These are phyloP conservation scores for Dufourea novaeangliae DNA, from an alignment of 1,140 invertebrate species.

Conservation along the genomic window DNA sequence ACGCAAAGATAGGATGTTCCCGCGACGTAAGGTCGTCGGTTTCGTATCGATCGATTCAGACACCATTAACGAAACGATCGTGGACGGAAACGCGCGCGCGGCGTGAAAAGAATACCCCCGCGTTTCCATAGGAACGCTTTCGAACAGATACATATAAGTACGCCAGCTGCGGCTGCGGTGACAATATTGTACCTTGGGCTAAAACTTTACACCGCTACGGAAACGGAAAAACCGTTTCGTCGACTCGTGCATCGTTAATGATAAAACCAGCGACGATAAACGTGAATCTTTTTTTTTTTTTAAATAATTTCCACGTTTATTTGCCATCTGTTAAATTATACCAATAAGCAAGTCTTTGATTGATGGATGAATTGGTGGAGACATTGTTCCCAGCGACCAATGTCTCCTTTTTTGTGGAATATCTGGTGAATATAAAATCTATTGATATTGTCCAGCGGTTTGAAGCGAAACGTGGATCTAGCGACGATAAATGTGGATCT, in stretches of 20 bases:
- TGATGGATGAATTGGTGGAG: too few relatives aligned
- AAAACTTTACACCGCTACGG: not conserved
- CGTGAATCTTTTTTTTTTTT: too few relatives aligned
- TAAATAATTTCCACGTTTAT: too few relatives aligned
- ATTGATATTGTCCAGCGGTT: too few relatives aligned
- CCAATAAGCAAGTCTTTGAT: too few relatives aligned
- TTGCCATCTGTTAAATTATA: too few relatives aligned
- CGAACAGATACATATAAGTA: not conserved
- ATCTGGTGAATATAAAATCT: too few relatives aligned
- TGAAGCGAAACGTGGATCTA: too few relatives aligned
- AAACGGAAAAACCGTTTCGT: not conserved
- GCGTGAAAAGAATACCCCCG: conserved; percentile 1
- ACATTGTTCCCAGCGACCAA: too few relatives aligned
- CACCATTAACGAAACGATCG: conserved; percentile 4
- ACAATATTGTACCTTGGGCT: too few relatives aligned
- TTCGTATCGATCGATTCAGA: not conserved
- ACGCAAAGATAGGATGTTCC: not conserved
- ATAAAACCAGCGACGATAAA: not conserved
- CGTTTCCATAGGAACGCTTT: conserved; percentile 3
- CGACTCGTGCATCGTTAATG: not conserved
- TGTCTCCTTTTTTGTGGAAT: too few relatives aligned
- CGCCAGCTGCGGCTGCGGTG: not conserved
- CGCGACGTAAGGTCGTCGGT: not conserved
- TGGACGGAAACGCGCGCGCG: not conserved
- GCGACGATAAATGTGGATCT: too few relatives aligned